Base-by-base conservation (phyloP, 2,797 vertebrate species). In the Enteromius unitaeniatus region DNA sequence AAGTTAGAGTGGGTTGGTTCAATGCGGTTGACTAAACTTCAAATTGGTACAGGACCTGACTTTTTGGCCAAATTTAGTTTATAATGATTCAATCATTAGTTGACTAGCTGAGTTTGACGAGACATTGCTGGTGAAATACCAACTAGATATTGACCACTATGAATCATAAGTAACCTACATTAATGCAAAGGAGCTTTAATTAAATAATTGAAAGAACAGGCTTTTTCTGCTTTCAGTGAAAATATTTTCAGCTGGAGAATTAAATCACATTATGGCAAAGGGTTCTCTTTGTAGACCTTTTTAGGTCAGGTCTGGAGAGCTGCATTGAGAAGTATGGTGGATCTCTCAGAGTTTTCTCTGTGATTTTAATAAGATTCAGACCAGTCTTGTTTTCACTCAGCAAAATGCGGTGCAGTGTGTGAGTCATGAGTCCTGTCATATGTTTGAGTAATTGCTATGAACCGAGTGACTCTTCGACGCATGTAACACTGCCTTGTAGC, bases 391-490 rank as follows among this genome's bases (percentile, higher is more conserved):
- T 87, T 87, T 87, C 84, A 83, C 85, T 90, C 80, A 65, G 84
- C 84, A 49, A 86, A 89, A 92, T 90, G 78, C 80, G 75, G 88
- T 81, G 87, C 90, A 88, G 88, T 87, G 88, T 79, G 76, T 85
- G 88, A 93, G 88, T 91, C 91, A 90, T 87, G 89, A 88, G 89
- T 88, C 88, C 60, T 88, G 90, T 91, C 90, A 84, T 89, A 85
- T 72, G 84, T 90, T 79, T 87, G 87, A 89, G 89, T 91, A 90
- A 89, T 86, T 85, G 88, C 85, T 91, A 86, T 88, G 88, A 93
- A 93, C 89, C 86, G 87, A 88, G 88, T 91, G 90, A 91, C 88
- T 90, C 74, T 78, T 49, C 34, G 4, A 76, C 26, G 82, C 78
- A 77, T 88, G 85, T 86, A 87, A 81, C 82, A 67, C 82, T 86